phyloP scores from a whole-genome alignment of 2,888 invertebrate species.

The Muschampia plurimacula region DNA sequence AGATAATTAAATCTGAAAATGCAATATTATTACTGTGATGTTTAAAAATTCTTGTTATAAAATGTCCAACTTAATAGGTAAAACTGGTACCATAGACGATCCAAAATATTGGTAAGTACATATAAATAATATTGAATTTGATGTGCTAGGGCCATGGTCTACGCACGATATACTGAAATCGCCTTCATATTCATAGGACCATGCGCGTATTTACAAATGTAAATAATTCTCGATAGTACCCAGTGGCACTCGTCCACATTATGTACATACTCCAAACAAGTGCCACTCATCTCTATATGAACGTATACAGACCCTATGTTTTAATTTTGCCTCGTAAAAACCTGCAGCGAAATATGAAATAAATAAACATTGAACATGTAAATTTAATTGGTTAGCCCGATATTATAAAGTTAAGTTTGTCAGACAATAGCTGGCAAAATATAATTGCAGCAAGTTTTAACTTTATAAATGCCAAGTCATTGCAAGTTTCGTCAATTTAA shows the following conservation, averaged over 20 bases:
- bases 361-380: conserved; percentile 23
- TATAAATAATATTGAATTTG: too few relatives aligned
- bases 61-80: too few relatives aligned
- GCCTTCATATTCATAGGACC: conserved; percentile 1
- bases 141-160: neutral
- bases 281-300: conserved; percentile 42
- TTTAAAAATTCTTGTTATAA: too few relatives aligned
- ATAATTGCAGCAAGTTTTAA: neutral
- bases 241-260: conserved; percentile 50
- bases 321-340: conserved; percentile 34
- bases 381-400: conserved; percentile 11
- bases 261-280: conserved; percentile 37
- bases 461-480: neutral
- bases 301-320: conserved; percentile 34
- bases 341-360: conserved; percentile 28
- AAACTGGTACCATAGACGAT: too few relatives aligned
- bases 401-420: conserved; percentile 4
- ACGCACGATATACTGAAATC: neutral
- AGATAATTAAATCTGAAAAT: too few relatives aligned
- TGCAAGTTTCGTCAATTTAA: too few relatives aligned
- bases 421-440: neutral
- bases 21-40: too few relatives aligned
- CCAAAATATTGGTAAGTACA: too few relatives aligned
- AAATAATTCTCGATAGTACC: conserved; percentile 49
- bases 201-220: conserved; percentile 42